A percentile compares a stretch with the other conserved stretches of the same genome.
phyloP scores from a whole-genome alignment of 2,113 vertebrate genomes.

The Hyla sarda region DNA sequence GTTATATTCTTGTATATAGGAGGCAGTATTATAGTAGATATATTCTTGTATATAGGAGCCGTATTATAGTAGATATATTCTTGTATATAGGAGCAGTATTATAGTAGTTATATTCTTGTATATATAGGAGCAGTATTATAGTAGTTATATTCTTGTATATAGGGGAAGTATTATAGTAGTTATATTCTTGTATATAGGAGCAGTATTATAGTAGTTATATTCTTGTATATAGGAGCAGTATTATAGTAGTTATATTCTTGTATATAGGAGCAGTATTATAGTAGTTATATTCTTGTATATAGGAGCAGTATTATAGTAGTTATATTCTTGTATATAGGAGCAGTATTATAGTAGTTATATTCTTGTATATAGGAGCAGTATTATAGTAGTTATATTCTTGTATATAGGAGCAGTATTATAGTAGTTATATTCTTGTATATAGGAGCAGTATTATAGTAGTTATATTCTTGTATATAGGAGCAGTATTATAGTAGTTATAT shows the following conservation, averaged over 20 bases:
- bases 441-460: constrained; percentile 4
- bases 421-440: not conserved
- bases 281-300: constrained; percentile 1
- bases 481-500: too few species aligned
- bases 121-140: too few species aligned
- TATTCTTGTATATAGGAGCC: too few species aligned
- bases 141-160: not conserved
- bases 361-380: not conserved
- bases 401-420: not conserved
- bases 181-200: too few species aligned
- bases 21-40: too few species aligned
- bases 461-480: not conserved
- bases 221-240: not conserved
- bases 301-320: not conserved
- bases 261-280: not conserved
- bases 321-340: too few species aligned
- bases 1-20: too few species aligned
- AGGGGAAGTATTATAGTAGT: not conserved
- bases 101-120: too few species aligned
- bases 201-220: too few species aligned
- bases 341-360: too few species aligned
- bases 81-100: too few species aligned
- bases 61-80: too few species aligned
- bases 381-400: constrained; percentile 7
- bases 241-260: not conserved